Percentiles rank a stretch among this genome's conserved stretches.
phyloP scores from a whole-genome alignment of 1,140 invertebrate genomes.

The Heterodera carotae region DNA sequence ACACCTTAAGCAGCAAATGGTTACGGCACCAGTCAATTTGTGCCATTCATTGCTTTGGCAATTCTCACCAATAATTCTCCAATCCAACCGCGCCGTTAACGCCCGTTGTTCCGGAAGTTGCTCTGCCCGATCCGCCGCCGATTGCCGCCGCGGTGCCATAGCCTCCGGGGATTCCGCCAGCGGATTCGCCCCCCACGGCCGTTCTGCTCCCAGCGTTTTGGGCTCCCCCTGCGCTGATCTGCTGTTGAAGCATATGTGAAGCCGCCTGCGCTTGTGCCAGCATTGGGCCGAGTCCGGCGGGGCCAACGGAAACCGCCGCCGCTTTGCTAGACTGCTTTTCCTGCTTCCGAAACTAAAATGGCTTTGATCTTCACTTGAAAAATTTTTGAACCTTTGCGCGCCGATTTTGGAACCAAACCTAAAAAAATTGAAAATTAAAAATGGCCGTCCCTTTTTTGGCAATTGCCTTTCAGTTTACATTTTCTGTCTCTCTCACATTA shows the following conservation, averaged over 20 bases:
- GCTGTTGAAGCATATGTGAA: slow-evolving; percentile 35
- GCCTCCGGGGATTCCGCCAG: slow-evolving; percentile 26
- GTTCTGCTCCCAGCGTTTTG: slow-evolving; percentile 24
- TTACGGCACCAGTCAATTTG: too few species aligned
- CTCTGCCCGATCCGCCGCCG: neutral
- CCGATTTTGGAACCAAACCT: slow-evolving; percentile 59
- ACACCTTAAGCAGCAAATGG: slow-evolving; percentile 26
- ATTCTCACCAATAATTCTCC: slow-evolving; percentile 44
- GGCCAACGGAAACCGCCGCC: slow-evolving; percentile 22
- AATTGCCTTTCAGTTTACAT: neutral
- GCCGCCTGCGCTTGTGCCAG: slow-evolving; percentile 17
- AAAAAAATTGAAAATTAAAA: slow-evolving; percentile 31
- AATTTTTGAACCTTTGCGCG: slow-evolving; percentile 40
- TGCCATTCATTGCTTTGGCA: too few species aligned
- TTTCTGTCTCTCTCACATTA: neutral
- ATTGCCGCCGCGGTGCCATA: neutral
- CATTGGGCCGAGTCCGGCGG: slow-evolving; percentile 27
- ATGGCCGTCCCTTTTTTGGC: neutral
- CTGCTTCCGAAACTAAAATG: slow-evolving; percentile 45
- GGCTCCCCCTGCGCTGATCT: slow-evolving; percentile 5
- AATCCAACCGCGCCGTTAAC: slow-evolving; percentile 4
- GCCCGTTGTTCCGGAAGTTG: neutral
- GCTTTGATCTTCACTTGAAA: neutral
- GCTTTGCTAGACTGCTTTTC: slow-evolving; percentile 53
- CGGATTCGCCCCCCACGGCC: slow-evolving; percentile 6